A percentile compares a stretch with the other conserved stretches of the same genome.
These are phyloP conservation scores for Carollia perspicillata DNA, from an alignment of 2,113 vertebrate genomes.

Conservation along the genomic window DNA sequence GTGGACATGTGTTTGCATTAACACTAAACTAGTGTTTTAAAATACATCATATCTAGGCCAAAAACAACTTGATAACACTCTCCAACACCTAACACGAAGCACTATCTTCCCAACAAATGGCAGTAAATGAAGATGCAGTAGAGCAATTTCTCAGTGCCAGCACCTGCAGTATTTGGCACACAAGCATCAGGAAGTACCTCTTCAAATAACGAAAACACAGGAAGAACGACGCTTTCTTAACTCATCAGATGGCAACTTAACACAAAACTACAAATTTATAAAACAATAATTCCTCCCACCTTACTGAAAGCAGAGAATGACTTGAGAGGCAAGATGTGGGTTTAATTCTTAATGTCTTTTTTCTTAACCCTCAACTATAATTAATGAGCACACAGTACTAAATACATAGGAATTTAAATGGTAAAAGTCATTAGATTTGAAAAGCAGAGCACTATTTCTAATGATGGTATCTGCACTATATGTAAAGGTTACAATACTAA, in stretches of 20 bases:
- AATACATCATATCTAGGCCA: neutral
- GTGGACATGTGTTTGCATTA: neutral
- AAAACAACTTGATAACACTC: neutral
- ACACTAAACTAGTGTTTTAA: conserved; percentile 11
- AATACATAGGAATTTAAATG: neutral
- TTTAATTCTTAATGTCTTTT: conserved; percentile 47
- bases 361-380: conserved; percentile 20
- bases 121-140: neutral
- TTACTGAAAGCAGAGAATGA: neutral
- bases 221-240: neutral
- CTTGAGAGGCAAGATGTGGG: conserved; percentile 14
- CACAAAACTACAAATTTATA: neutral
- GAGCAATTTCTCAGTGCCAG: neutral
- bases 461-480: neutral
- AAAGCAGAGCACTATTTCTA: neutral
- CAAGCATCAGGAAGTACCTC: neutral
- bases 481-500: conserved; percentile 39
- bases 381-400: conserved; percentile 7
- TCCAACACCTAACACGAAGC: neutral
- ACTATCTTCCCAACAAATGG: conserved; percentile 20
- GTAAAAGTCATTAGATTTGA: neutral
- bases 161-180: neutral
- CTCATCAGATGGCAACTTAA: neutral
- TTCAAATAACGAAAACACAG: neutral
- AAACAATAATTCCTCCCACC: neutral